These are phyloP conservation scores for Hippopotamus amphibius DNA, from an alignment of 2,113 vertebrate genomes.

Conservation along the genomic window DNA sequence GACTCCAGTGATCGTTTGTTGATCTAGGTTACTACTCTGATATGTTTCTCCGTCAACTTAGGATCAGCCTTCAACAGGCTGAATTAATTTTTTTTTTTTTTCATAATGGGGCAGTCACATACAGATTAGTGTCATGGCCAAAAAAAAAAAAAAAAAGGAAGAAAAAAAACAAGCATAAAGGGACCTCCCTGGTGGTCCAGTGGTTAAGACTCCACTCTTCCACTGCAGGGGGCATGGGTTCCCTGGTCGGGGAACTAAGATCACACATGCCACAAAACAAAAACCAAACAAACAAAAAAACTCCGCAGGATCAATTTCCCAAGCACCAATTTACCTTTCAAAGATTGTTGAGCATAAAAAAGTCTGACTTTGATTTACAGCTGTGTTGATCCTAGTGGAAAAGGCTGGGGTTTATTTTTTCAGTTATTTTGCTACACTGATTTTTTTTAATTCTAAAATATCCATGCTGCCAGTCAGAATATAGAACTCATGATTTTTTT, in stretches of 20 bases:
- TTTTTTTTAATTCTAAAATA: constrained; percentile 12
- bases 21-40: background rate
- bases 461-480: background rate
- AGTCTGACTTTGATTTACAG: background rate
- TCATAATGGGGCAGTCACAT: background rate
- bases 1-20: background rate
- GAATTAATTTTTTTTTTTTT: background rate
- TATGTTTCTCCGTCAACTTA: background rate
- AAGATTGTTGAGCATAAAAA: background rate
- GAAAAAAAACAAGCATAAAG: background rate
- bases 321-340: background rate
- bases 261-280: background rate
- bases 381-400: background rate
- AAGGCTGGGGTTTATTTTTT: background rate
- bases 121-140: background rate
- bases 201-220: background rate
- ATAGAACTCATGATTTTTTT: background rate
- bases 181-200: background rate
- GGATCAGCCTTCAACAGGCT: background rate
- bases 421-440: background rate
- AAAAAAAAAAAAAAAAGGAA: background rate
- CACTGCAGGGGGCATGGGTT: background rate
- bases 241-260: background rate
- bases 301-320: background rate
- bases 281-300: background rate